phyloP scores from a whole-genome alignment of 2,113 vertebrate species.

The Catagonus wagneri region DNA sequence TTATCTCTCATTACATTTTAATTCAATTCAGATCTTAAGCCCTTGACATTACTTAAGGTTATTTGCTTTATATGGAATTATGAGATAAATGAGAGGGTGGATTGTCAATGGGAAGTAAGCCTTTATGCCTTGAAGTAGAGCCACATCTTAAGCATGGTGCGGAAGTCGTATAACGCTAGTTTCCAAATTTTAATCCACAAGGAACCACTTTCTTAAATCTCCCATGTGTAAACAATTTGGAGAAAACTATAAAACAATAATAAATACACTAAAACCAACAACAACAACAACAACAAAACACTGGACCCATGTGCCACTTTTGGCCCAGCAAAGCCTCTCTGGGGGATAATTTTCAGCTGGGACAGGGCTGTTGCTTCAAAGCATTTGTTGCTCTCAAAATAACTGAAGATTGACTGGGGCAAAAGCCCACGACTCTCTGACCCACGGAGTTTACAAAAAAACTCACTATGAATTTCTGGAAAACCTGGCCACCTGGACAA shows the following conservation, averaged over 20 bases:
- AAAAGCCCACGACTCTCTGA: background rate
- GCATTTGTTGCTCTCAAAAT: background rate
- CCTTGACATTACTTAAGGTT: background rate
- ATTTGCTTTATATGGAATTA: background rate
- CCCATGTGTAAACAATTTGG: background rate
- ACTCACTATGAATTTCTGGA: background rate
- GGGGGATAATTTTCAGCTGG: background rate
- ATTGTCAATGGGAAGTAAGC: accelerated
- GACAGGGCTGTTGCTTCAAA: accelerated
- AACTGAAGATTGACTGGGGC: background rate
- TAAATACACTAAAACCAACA: background rate
- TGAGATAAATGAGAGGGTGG: background rate
- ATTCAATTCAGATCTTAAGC: background rate
- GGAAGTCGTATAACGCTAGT: accelerated
- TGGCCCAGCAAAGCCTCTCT: background rate
- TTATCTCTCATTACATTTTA: background rate
- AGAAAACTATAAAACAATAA: background rate
- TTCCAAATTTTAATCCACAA: background rate
- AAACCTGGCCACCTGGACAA: too few species aligned
- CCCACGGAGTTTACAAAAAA: background rate
- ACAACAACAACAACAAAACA: background rate
- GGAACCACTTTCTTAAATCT: background rate
- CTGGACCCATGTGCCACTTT: accelerated
- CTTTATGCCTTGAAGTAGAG: too few species aligned
- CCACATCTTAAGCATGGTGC: accelerated